A percentile compares a stretch with the other conserved stretches of the same genome.
Evolutionary conservation across 2,888 invertebrate genomes (phyloP).

Genomic region (Leptopterna dolabrata): DNA sequence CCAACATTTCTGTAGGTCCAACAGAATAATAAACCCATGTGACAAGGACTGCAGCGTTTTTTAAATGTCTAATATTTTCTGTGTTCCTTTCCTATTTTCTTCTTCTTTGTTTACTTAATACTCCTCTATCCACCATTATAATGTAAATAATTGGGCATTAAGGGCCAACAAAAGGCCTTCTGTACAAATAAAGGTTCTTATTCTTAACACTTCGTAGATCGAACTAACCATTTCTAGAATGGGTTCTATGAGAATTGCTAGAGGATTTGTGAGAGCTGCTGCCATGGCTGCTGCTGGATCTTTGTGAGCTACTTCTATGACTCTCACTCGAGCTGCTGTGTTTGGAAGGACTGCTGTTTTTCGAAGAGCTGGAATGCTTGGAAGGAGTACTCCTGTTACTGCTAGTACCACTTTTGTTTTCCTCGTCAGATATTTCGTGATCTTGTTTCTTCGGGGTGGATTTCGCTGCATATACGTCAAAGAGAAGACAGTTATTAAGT

Average conservation of each 20-base stretch:
- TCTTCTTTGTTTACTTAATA: no score
- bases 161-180: no score
- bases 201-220: no score
- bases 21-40: no score
- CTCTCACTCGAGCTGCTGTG: slow-evolving; percentile 22
- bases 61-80: no score
- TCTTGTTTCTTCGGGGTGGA: background rate
- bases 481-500: no score
- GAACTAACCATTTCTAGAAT: slow-evolving; percentile 1
- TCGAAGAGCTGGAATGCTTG: slow-evolving; percentile 27
- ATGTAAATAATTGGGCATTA: no score
- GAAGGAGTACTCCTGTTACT: slow-evolving; percentile 40
- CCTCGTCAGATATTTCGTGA: slow-evolving; percentile 36
- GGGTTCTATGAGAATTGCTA: background rate
- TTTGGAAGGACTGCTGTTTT: slow-evolving; percentile 36
- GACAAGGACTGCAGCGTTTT: no score
- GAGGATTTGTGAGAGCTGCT: background rate
- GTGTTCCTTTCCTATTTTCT: no score
- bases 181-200: no score
- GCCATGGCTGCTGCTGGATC: background rate
- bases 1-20: no score
- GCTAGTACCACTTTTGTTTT: slow-evolving; percentile 10
- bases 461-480: background rate
- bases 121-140: no score
- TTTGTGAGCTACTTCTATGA: background rate